phyloP scores from a whole-genome alignment of 2,888 invertebrate species.

The Exocentrus adspersus region DNA sequence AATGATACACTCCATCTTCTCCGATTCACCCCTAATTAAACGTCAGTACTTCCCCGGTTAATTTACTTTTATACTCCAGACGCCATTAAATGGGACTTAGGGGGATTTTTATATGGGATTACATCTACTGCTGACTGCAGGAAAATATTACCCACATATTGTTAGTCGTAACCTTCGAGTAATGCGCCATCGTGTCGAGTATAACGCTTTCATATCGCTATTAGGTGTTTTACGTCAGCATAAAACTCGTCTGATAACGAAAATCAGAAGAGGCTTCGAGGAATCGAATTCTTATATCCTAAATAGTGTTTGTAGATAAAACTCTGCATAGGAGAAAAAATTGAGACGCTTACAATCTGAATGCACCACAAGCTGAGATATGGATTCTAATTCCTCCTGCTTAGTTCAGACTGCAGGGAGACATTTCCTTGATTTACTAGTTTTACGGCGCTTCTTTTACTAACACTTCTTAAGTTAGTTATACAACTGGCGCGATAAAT shows the following conservation, averaged over 20 bases:
- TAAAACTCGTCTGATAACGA: neutral
- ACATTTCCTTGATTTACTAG: no score
- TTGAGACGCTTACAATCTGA: no score
- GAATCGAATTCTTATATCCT: no score
- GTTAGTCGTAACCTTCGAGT: constrained; percentile 33
- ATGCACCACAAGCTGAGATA: no score
- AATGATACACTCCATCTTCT: constrained; percentile 1
- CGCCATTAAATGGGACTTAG: constrained; percentile 35
- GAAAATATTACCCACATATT: constrained; percentile 40
- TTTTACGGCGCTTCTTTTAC: no score
- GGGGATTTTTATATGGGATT: constrained; percentile 41
- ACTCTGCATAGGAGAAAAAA: no score
- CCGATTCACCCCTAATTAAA: constrained; percentile 12
- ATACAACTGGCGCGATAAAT: no score
- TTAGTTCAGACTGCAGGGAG: no score
- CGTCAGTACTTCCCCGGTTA: constrained; percentile 19
- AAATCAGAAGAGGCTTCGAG: no score
- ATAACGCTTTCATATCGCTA: constrained; percentile 10
- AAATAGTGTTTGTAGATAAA: no score
- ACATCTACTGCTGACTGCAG: constrained; percentile 38
- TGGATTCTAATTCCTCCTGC: no score
- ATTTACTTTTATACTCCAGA: constrained; percentile 37
- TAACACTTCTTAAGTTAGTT: no score
- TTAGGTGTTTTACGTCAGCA: neutral
- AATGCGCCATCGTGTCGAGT: constrained; percentile 32